phyloP scores from a whole-genome alignment of 2,888 invertebrate species.

The Drosophila borborema region DNA sequence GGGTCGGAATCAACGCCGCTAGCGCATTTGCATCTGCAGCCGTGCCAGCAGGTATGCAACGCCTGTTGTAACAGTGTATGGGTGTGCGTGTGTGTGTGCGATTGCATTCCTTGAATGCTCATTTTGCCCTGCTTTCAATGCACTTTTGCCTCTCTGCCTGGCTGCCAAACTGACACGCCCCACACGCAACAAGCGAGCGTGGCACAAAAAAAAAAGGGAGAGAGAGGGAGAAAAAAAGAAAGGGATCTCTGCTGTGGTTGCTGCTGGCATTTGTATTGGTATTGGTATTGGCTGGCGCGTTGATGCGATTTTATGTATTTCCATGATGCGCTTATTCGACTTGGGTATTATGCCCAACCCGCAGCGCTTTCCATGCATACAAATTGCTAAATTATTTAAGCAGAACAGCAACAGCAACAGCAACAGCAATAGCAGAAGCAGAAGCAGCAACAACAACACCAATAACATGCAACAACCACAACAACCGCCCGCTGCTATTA shows the following conservation, averaged over 20 bases:
- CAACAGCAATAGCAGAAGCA: background rate
- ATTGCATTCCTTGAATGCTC: slow-evolving; percentile 75
- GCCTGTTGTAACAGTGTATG: background rate
- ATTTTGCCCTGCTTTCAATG: slow-evolving; percentile 59
- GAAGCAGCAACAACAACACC: slow-evolving; percentile 6
- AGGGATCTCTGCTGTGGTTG: slow-evolving; percentile 13
- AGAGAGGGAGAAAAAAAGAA: background rate
- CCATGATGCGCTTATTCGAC: slow-evolving; percentile 77
- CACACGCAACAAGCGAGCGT: slow-evolving; percentile 12
- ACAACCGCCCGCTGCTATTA: slow-evolving; percentile 57
- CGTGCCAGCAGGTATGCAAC: slow-evolving; percentile 9
- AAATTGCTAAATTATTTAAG: slow-evolving; percentile 80
- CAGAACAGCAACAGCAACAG: slow-evolving; percentile 38
- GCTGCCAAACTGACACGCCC: slow-evolving; percentile 14
- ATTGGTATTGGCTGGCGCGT: slow-evolving; percentile 40
- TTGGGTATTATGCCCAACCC: slow-evolving; percentile 71
- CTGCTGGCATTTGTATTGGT: slow-evolving; percentile 12
- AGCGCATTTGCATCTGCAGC: slow-evolving; percentile 24
- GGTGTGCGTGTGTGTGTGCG: slow-evolving; percentile 16
- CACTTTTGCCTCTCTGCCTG: slow-evolving; percentile 36
- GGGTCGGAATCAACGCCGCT: slow-evolving; percentile 9
- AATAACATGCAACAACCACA: slow-evolving; percentile 12
- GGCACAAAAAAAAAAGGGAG: background rate
- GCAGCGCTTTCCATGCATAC: slow-evolving; percentile 77
- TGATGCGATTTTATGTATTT: slow-evolving; percentile 78